Evolutionary conservation across 1,140 invertebrate genomes (phyloP), one percentile per base, ranked within the genome.

Genomic region (Leptestheria dahalacensis): DNA sequence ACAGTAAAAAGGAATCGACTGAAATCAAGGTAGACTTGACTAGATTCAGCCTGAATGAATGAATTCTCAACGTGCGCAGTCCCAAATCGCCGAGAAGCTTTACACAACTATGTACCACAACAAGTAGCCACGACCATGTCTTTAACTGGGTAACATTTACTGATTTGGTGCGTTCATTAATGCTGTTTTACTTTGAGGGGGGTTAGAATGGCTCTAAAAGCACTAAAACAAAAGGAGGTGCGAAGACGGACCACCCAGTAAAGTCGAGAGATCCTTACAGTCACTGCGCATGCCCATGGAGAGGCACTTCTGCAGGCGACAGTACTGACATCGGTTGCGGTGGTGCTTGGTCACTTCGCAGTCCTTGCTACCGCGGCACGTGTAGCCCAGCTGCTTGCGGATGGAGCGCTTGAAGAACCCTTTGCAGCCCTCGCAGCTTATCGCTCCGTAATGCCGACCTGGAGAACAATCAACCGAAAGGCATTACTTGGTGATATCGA

Each of bases 321-420:
- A 98, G 74, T 95, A 97, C 76, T 98, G 94, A 74, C 94, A 98
- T 59, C 94, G 80, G 75, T 98, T 96, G 54, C 94, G 79, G 71
- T 95, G 91, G 68, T 94, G 90, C 73, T 97, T 97, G 48, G 91
- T 97, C 50, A 98, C 91, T 73, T 94, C 89, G 71, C 95, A 98
- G 70, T 91, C 90, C 75, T 94, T 93, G 61, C 79, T 86, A 23
- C 92, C 91, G 20, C 93, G 79, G 71, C 95, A 98, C 61, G 92
- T 88, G 73, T 97, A 98, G 50, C 91, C 92, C 59, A 97, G 73
- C 72, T 95, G 88, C 73, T 96, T 96, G 48, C 92, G 82, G 66
- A 96, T 95, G 18, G 86, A 90, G 0, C 90, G 76, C 70, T 92
- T 92, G 71, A 92, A 93, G 73, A 92, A 92, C 0, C 89, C 90